A percentile compares a stretch with the other conserved stretches of the same genome.
Evolutionary conservation across 2,888 invertebrate genomes (phyloP).

Genomic region (Anoncus sp.): DNA sequence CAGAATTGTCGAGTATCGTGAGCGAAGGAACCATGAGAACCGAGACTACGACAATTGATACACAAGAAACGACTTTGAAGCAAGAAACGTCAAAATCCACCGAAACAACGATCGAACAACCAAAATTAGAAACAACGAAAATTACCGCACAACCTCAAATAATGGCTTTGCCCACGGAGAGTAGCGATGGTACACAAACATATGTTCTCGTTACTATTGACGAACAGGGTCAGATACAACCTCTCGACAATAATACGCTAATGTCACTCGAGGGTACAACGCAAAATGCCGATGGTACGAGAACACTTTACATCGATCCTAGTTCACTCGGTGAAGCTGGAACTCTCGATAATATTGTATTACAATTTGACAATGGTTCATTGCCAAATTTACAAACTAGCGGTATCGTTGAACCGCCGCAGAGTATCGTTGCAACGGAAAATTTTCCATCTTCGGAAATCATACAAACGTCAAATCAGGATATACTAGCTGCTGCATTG

Average conservation of each 20-base stretch:
- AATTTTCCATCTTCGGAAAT: constrained; percentile 73
- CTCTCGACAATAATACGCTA: constrained; percentile 89
- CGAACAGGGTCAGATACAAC: constrained; percentile 88
- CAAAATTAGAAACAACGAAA: constrained; percentile 75
- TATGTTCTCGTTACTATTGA: constrained; percentile 90
- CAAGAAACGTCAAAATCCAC: constrained; percentile 32
- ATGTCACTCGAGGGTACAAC: constrained; percentile 83
- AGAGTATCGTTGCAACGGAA: constrained; percentile 69
- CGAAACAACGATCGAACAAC: constrained; percentile 54
- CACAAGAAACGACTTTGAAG: constrained; percentile 63
- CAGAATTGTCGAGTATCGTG: constrained; percentile 64
- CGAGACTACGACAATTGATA: constrained; percentile 62
- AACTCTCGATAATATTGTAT: constrained; percentile 84
- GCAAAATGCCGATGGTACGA: constrained; percentile 77
- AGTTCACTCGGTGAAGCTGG: constrained; percentile 83
- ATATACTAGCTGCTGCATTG: constrained; percentile 90
- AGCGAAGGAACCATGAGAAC: constrained; percentile 16
- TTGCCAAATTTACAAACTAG: constrained; percentile 71
- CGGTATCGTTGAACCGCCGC: constrained; percentile 82
- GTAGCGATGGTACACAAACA: constrained; percentile 89
- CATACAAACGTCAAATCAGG: constrained; percentile 84
- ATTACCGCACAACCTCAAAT: constrained; percentile 86
- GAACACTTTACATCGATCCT: constrained; percentile 83
- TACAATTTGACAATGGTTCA: constrained; percentile 84
- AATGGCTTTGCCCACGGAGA: constrained; percentile 89